Percentiles rank a stretch among this genome's conserved stretches.
These are phyloP conservation scores for Aplidium turbinatum DNA, from an alignment of 23 tunicate genomes.

Conservation along the genomic window DNA sequence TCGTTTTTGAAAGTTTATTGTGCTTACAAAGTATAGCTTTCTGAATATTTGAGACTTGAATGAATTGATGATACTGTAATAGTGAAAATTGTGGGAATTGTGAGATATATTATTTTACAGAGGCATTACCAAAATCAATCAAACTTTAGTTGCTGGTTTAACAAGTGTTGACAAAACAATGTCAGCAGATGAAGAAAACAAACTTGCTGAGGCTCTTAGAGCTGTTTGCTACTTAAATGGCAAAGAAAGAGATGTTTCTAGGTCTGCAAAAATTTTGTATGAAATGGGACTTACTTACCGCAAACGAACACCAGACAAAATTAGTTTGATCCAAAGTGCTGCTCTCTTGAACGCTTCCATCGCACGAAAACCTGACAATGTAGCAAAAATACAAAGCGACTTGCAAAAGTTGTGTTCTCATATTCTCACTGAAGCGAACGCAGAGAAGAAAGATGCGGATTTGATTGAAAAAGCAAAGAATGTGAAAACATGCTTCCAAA, in stretches of 20 bases:
- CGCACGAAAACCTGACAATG: neutral
- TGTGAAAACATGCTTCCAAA: neutral
- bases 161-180: too few species aligned
- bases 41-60: too few species aligned
- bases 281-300: neutral
- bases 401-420: neutral
- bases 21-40: too few species aligned
- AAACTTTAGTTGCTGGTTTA: too few species aligned
- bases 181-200: too few species aligned
- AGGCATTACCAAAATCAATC: too few species aligned
- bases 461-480: neutral
- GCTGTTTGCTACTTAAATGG: too few species aligned
- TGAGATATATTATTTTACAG: too few species aligned
- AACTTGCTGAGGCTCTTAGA: too few species aligned
- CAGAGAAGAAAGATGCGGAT: conserved; percentile 3
- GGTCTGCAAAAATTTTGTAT: conserved; percentile 2
- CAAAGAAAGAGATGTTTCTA: neutral
- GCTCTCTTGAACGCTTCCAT: conserved; percentile 9
- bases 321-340: conserved; percentile 8
- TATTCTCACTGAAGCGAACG: neutral
- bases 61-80: too few species aligned
- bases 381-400: neutral
- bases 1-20: too few species aligned
- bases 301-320: neutral
- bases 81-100: too few species aligned